Base-by-base conservation (phyloP, 30 jellyfish, hydroid and myxozoan genomes). In the Turritopsis rubra region DNA sequence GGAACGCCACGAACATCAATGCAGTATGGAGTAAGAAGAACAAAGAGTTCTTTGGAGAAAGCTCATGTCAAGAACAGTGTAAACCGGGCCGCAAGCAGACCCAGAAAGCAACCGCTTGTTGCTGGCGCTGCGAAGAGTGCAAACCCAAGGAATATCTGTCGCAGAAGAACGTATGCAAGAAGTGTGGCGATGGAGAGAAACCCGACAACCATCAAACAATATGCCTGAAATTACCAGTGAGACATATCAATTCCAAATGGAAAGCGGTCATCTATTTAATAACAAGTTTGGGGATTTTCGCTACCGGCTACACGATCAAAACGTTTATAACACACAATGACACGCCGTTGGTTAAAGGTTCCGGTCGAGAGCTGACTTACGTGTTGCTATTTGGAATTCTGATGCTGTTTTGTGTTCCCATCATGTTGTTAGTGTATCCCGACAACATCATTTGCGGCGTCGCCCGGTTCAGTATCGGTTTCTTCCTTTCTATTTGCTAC, bases 271-370 rank as follows among this genome's bases (percentile, higher is more conserved):
- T 86, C 78, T 72, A 90, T n/a, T 73, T 88, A 29, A 66, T 91
- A 30, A 87, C 96, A 23, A 80, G 93, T 7, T 85, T 80, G 66
- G 97, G 97, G 28, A 68, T 91, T 85, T 82, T 89, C 72, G 60
- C 81, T 30, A 91, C 96, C 16, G 26, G 87, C 8, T 84, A 86
- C 29, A 93, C 91, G 65, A 28, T 87, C 60, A 72, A 29, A 16
- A 89, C 87, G 66, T 86, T 81, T 29, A 30, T 87, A 28, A 76
- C 84, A 41, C 80, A 86, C 80, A 68, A 87, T 71, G 21, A 71
- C 66, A 91, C 97, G 53, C 97, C 97, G 9, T 85, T 91, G 7
- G 90, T 91, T 16, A 88, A 73, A 82, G 97, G 95, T 0, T 91
- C 97, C 21, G 95, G 96, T 19, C 76, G 97, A 27, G 97, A 91